These are phyloP conservation scores for Chrysopa pallens DNA, from an alignment of 1,140 invertebrate genomes.

Conservation along the genomic window DNA sequence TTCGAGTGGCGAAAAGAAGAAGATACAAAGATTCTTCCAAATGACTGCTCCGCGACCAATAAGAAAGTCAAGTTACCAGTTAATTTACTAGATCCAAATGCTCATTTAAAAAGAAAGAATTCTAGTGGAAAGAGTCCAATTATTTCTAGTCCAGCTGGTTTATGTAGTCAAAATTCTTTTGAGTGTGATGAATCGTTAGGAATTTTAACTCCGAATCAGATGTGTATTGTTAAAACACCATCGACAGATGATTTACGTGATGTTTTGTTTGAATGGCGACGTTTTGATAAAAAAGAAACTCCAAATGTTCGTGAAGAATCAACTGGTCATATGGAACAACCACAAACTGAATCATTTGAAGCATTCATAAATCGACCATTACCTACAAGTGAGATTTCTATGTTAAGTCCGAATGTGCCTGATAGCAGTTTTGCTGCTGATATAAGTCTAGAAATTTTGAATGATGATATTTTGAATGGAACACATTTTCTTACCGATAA, in stretches of 20 bases:
- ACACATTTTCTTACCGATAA: constrained; percentile 6
- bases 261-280: constrained; percentile 7
- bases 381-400: constrained; percentile 1
- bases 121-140: neutral
- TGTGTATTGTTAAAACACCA: constrained; percentile 50
- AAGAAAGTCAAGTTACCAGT: too few relatives aligned
- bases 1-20: too few relatives aligned
- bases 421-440: constrained; percentile 10
- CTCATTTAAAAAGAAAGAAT: neutral
- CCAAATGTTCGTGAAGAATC: constrained; percentile 10
- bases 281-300: constrained; percentile 9
- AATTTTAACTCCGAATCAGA: constrained; percentile 71
- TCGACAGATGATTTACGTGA: constrained; percentile 26
- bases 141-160: constrained; percentile 3
- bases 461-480: constrained; percentile 9
- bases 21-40: too few relatives aligned
- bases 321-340: neutral
- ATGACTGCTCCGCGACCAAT: too few relatives aligned
- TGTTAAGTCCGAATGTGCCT: constrained; percentile 13
- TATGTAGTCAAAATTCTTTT: constrained; percentile 56
- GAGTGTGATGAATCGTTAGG: constrained; percentile 63
- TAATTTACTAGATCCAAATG: too few relatives aligned
- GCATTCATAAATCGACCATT: neutral
- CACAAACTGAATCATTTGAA: neutral
- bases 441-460: constrained; percentile 16